A percentile compares a stretch with the other conserved stretches of the same genome.
Evolutionary conservation across 1,140 invertebrate species (phyloP).

Genomic region (Thaumatotibia leucotreta): DNA sequence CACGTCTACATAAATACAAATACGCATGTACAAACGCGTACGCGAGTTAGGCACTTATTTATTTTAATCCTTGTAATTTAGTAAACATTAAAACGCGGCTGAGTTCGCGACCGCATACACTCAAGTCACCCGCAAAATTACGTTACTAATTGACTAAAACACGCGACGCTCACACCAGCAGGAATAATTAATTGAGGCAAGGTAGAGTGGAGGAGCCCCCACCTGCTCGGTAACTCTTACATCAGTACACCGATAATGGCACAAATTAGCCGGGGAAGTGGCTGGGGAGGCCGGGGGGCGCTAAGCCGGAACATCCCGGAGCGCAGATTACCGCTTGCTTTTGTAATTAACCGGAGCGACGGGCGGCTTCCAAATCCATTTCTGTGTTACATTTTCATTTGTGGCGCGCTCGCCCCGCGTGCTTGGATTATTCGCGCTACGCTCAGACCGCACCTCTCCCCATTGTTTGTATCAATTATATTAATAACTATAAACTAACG

Average conservation of each 20-base stretch:
- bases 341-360: slow-evolving; percentile 76
- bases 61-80: slow-evolving; percentile 34
- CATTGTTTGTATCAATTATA: slow-evolving; percentile 44
- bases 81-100: slow-evolving; percentile 44
- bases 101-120: slow-evolving; percentile 56
- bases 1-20: background rate
- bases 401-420: slow-evolving; percentile 55
- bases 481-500: slow-evolving; percentile 20
- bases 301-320: slow-evolving; percentile 74
- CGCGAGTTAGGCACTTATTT: slow-evolving; percentile 22
- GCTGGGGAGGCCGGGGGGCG: slow-evolving; percentile 55
- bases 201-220: slow-evolving; percentile 49
- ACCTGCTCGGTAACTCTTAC: slow-evolving; percentile 72
- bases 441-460: slow-evolving; percentile 40
- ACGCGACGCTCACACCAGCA: slow-evolving; percentile 73
- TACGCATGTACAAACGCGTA: slow-evolving; percentile 22
- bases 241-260: slow-evolving; percentile 76
- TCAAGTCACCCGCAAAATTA: slow-evolving; percentile 75
- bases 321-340: slow-evolving; percentile 76
- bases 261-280: slow-evolving; percentile 73
- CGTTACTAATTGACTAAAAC: slow-evolving; percentile 76
- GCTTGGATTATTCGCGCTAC: slow-evolving; percentile 58
- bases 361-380: slow-evolving; percentile 74
- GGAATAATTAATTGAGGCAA: slow-evolving; percentile 74
- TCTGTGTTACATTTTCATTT: slow-evolving; percentile 76